Conservation (phyloP, 1,140 invertebrate species). For the Adoxophyes honmai region DNA sequence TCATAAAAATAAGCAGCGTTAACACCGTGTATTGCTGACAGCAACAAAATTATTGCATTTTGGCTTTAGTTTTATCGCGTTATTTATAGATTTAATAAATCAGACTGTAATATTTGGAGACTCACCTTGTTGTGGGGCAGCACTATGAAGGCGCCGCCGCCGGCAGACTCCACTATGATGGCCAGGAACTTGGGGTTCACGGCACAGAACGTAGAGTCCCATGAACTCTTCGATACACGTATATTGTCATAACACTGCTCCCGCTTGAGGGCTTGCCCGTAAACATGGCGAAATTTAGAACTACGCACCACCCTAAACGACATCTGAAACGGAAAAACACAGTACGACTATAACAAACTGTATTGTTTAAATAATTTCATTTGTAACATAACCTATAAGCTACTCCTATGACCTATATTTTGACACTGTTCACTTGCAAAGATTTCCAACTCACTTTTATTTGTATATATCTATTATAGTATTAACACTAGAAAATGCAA, state of each 20-base stretch:
- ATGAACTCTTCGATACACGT: conserved; percentile 97
- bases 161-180: conserved; percentile 98
- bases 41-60: neutral
- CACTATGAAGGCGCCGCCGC: conserved; percentile 98
- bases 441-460: conserved; percentile 63
- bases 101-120: conserved; percentile 26
- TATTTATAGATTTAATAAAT: conserved; percentile 18
- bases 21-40: conserved; percentile 7
- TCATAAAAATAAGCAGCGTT: conserved; percentile 5
- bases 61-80: neutral
- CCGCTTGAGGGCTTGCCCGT: conserved; percentile 96
- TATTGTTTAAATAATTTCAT: conserved; percentile 53
- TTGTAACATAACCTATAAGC: conserved; percentile 71
- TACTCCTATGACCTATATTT: conserved; percentile 66
- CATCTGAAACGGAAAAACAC: conserved; percentile 81
- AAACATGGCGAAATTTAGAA: conserved; percentile 99
- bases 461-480: conserved; percentile 58
- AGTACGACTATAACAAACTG: conserved; percentile 47
- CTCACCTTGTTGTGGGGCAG: conserved; percentile 96
- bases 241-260: conserved; percentile 99
- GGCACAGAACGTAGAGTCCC: conserved; percentile 99
- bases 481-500: conserved; percentile 64
- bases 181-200: conserved; percentile 99
- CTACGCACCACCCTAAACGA: conserved; percentile 97
- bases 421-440: conserved; percentile 53